Evolutionary conservation across 2,113 vertebrate genomes (phyloP).

Genomic region (Lepisosteus osseus): DNA sequence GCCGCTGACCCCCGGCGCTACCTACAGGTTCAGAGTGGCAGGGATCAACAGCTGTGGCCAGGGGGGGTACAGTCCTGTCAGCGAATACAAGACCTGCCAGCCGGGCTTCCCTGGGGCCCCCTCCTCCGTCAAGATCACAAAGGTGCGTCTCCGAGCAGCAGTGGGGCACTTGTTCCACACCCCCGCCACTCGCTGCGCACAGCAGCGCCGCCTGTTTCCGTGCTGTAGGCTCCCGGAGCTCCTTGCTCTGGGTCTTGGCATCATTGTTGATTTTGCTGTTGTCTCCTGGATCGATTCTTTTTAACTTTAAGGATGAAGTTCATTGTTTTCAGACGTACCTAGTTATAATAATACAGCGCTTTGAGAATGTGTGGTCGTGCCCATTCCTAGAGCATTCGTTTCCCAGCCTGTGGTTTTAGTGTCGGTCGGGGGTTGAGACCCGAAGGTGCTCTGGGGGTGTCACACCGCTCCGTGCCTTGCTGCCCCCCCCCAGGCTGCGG

Average conservation of each 20-base stretch:
- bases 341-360: no score
- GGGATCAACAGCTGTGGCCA: constrained; percentile 87
- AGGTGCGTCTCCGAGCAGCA: constrained; percentile 63
- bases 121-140: constrained; percentile 90
- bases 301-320: no score
- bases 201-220: neutral
- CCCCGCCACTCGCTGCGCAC: neutral
- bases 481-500: constrained; percentile 65
- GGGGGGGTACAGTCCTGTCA: constrained; percentile 86
- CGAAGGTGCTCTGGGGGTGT: no score
- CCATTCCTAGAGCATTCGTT: no score
- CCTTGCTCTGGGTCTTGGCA: neutral
- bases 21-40: constrained; percentile 89
- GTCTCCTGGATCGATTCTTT: neutral
- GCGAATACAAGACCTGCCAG: constrained; percentile 95
- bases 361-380: no score
- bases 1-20: constrained; percentile 80
- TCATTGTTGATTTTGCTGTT: neutral
- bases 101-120: constrained; percentile 96
- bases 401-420: no score
- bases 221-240: neutral
- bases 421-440: no score
- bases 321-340: no score
- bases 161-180: no score
- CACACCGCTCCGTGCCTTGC: neutral